A percentile compares a stretch with the other conserved stretches of the same genome.
phyloP scores from a whole-genome alignment of 2,797 vertebrate species.

The Cheirogaleus major region DNA sequence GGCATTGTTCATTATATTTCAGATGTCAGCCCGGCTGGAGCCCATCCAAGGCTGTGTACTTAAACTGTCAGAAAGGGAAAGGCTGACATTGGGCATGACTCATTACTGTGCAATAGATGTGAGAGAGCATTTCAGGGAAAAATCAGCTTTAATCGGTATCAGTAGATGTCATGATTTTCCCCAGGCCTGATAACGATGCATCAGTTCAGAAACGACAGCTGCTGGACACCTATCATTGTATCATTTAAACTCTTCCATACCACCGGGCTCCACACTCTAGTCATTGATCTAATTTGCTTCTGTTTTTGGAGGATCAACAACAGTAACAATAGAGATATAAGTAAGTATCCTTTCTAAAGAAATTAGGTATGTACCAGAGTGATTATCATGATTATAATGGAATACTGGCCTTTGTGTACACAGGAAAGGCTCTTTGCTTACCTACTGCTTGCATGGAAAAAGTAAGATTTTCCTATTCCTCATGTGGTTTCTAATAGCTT shows the following conservation, averaged over 20 bases:
- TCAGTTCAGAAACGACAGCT: slow-evolving; percentile 65
- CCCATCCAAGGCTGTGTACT: slow-evolving; percentile 62
- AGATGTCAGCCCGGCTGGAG: slow-evolving; percentile 52
- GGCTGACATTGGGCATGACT: slow-evolving; percentile 57
- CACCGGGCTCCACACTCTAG: background rate
- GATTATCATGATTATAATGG: background rate
- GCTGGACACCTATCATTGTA: background rate
- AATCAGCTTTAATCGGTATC: slow-evolving; percentile 74
- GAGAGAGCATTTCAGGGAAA: slow-evolving; percentile 72
- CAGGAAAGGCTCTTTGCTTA: background rate
- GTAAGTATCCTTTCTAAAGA: background rate
- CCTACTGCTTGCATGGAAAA: background rate
- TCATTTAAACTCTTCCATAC: background rate
- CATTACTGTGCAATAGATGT: slow-evolving; percentile 55
- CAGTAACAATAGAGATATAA: background rate
- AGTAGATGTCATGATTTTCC: slow-evolving; percentile 62
- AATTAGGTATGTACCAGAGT: background rate
- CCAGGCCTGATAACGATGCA: slow-evolving; percentile 34
- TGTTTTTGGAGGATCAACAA: slow-evolving; percentile 4
- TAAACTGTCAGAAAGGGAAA: slow-evolving; percentile 69
- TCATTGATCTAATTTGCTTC: slow-evolving; percentile 17
- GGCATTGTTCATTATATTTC: slow-evolving; percentile 67
- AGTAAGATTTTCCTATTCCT: background rate
- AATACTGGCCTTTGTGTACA: background rate
- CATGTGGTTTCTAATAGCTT: background rate